These are phyloP conservation scores for Tiphia femorata DNA, from an alignment of 2,888 invertebrate genomes.

Conservation along the genomic window DNA sequence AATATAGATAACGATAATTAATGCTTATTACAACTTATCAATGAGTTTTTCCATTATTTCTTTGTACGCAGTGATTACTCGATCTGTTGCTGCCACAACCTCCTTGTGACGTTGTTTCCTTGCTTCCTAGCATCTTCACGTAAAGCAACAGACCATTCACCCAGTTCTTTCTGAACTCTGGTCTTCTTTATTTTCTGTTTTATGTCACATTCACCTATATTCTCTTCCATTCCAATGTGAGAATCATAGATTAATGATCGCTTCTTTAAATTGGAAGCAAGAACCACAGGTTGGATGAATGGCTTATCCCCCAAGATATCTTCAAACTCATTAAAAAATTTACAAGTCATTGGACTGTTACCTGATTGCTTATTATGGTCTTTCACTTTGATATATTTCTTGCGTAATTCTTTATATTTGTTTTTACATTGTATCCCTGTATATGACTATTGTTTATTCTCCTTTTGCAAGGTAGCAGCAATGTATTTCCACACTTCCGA, in stretches of 20 bases:
- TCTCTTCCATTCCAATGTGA: neutral
- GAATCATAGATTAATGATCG: neutral
- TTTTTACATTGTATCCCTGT: neutral
- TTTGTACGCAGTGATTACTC: neutral
- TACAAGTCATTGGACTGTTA: neutral
- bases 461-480: neutral
- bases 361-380: constrained; percentile 1
- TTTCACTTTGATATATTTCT: constrained; percentile 4
- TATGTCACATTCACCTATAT: neutral
- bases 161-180: neutral
- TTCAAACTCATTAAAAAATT: neutral
- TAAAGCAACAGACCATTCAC: constrained; percentile 1
- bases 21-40: neutral
- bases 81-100: neutral
- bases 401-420: too few relatives aligned
- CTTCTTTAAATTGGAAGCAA: constrained; percentile 3
- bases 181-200: too few relatives aligned
- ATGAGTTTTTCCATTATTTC: constrained; percentile 5
- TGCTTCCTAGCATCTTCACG: constrained; percentile 2
- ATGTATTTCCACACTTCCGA: constrained; percentile 5
- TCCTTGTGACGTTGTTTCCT: neutral
- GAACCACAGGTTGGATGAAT: neutral
- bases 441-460: neutral
- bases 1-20: too few relatives aligned
- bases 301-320: neutral